These are phyloP conservation scores for Euborellia annulipes DNA, from an alignment of 1,140 invertebrate genomes.

Conservation along the genomic window DNA sequence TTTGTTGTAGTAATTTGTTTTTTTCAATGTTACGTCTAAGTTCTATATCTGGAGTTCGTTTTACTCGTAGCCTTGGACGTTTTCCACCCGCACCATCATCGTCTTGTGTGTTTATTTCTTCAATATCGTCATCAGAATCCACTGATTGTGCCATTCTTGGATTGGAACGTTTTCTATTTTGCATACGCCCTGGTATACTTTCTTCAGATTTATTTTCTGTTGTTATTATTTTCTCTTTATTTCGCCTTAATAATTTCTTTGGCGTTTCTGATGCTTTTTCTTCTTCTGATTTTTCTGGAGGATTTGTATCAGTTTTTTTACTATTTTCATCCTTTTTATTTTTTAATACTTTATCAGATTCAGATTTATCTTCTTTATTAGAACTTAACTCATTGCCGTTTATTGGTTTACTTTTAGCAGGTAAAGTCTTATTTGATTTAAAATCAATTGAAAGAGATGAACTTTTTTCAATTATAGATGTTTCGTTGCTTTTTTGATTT, in stretches of 20 bases:
- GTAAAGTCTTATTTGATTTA: too few species aligned
- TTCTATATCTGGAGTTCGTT: slow-evolving; percentile 30
- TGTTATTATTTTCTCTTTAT: slow-evolving; percentile 5
- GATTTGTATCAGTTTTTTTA: too few species aligned
- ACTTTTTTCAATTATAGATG: too few species aligned
- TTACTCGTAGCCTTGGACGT: slow-evolving; percentile 33
- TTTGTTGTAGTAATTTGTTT: slow-evolving; percentile 22
- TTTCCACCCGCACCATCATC: slow-evolving; percentile 31
- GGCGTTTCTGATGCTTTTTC: slow-evolving; percentile 20
- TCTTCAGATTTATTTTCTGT: slow-evolving; percentile 3
- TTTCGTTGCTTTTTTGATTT: too few species aligned
- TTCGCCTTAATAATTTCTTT: slow-evolving; percentile 10
- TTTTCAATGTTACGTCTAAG: slow-evolving; percentile 39
- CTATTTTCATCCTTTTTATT: too few species aligned
- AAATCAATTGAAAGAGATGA: too few species aligned
- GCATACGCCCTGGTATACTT: neutral
- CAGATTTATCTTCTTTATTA: too few species aligned
- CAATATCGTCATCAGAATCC: slow-evolving; percentile 27
- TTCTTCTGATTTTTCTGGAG: slow-evolving; percentile 20
- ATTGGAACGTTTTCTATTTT: slow-evolving; percentile 6
- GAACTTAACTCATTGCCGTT: too few species aligned
- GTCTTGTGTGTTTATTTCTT: slow-evolving; percentile 19
- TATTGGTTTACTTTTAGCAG: too few species aligned
- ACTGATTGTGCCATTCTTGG: slow-evolving; percentile 4
- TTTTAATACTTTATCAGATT: too few species aligned